Evolutionary conservation across 2,888 invertebrate genomes (phyloP).

Genomic region (Pherbina coryleti): DNA sequence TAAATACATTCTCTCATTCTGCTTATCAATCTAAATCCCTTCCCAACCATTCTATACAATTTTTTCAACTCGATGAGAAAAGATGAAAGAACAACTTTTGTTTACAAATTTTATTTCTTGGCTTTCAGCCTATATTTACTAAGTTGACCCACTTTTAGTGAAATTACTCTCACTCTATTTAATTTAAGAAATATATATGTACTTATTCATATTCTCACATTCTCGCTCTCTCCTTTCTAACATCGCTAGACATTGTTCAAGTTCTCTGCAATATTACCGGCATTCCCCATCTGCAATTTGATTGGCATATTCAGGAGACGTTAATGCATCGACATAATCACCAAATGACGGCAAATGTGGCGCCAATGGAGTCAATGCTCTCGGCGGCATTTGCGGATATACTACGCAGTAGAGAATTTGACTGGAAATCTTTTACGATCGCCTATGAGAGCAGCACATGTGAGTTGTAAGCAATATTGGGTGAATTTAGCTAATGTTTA

Average conservation of each 20-base stretch:
- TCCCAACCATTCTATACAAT: too few species aligned
- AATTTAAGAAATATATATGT: background rate
- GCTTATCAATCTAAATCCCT: too few species aligned
- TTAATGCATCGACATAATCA: constrained; percentile 67
- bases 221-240: constrained; percentile 10
- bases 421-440: constrained; percentile 85
- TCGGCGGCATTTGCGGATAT: constrained; percentile 81
- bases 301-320: constrained; percentile 73
- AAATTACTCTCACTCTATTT: background rate
- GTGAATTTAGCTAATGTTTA: background rate
- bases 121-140: background rate
- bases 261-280: constrained; percentile 76
- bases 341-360: constrained; percentile 77
- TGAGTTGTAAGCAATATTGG: constrained; percentile 54
- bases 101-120: too few species aligned
- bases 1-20: too few species aligned
- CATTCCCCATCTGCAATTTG: constrained; percentile 76
- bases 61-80: too few species aligned
- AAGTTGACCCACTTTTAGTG: constrained; percentile 6
- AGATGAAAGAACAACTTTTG: too few species aligned
- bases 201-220: background rate
- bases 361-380: constrained; percentile 77
- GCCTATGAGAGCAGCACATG: constrained; percentile 87
- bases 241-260: constrained; percentile 63
- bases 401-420: constrained; percentile 74